Evolutionary conservation across 2,113 vertebrate genomes (phyloP), one percentile per base, ranked within the genome.

Genomic region (Mixornis gularis): DNA sequence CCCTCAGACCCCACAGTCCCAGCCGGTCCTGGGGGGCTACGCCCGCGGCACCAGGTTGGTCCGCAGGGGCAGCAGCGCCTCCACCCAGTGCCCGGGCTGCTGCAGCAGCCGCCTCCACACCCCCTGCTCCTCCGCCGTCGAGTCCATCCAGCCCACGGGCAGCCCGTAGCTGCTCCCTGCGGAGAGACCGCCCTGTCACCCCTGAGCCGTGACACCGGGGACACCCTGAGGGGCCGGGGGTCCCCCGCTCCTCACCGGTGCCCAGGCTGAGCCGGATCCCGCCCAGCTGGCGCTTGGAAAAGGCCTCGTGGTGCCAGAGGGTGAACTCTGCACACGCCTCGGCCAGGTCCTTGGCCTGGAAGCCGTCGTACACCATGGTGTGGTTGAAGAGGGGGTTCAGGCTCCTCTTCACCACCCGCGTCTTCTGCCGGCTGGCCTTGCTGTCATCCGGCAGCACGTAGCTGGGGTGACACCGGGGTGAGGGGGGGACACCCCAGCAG

Each of bases 341-440:
- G 5, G 79, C 95, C 94, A 99, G 93, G 97, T 99, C 99, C 17
- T 97, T 97, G 58, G 93, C 93, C 59, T 98, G 97, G 87, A 99
- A 99, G 86, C 99, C 99, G 1, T 99, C 99, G 2, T 99, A 99
- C 41, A 99, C 99, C 99, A 99, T 99, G 87, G 99, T 99, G 97
- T 99, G 99, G 97, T 99, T 99, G 92, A 98, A 99, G 32, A 98
- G 93, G 0, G 99, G 99, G 93, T 97, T 98, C 92, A 99, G 94
- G 84, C 98, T 98, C 68, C 95, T 96, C 72, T 98, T 98, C 27
- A 99, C 97, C 79, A 98, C 97, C 32, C 98, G 97, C 0, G 99
- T 99, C 92, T 98, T 98, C 91, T 99, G 99, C 60, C 98, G 97
- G 87, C 98, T 99, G 14, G 97, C 96, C 30, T 98, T 98, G 94